Conservation (phyloP, 30 jellyfish, hydroid and myxozoan species). For the Cassiopea xamachana region DNA sequence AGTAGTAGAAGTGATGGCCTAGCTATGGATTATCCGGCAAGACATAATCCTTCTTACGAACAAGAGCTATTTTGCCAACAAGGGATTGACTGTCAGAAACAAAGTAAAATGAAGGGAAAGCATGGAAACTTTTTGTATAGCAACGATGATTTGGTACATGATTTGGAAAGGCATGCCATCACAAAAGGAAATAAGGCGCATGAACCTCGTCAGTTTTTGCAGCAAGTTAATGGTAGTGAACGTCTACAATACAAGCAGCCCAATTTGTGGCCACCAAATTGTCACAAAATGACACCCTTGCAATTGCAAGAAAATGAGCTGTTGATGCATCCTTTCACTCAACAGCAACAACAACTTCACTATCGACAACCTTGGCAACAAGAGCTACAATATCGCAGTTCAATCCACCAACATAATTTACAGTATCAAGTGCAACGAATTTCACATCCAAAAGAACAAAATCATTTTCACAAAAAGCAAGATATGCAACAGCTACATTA, state of each 20-base stretch:
- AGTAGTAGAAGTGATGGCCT: background rate
- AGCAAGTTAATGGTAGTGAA: background rate
- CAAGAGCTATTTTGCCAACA: background rate
- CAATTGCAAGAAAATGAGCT: background rate
- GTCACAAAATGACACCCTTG: background rate
- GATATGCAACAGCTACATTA: background rate
- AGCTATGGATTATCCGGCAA: background rate
- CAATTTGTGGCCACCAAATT: background rate
- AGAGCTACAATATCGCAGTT: background rate
- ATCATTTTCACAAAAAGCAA: background rate
- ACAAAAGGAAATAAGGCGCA: background rate
- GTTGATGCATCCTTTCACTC: background rate
- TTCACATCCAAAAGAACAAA: background rate
- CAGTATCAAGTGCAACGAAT: background rate
- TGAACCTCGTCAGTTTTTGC: background rate
- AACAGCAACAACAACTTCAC: conserved; percentile 11
- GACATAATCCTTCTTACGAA: background rate
- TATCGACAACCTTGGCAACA: background rate
- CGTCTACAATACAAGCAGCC: background rate
- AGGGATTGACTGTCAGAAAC: background rate
- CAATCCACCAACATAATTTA: background rate
- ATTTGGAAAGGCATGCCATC: background rate
- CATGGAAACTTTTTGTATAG: background rate
- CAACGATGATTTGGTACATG: background rate
- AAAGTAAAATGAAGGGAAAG: background rate